Evolutionary conservation across 2,113 vertebrate genomes (phyloP).

Genomic region (Sylvia atricapilla): DNA sequence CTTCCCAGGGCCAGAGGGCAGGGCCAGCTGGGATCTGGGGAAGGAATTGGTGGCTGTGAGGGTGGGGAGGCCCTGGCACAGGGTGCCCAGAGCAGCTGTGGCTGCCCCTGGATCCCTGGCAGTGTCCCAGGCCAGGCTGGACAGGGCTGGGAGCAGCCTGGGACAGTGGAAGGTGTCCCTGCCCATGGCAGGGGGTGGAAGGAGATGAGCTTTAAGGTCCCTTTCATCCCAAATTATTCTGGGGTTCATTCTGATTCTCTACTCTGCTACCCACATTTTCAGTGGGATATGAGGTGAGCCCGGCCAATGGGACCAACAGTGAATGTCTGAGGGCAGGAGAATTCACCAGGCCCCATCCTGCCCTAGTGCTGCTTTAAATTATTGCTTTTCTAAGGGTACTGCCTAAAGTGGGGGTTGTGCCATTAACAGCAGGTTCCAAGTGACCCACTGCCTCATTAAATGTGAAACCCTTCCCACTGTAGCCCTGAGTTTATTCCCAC

Average conservation of each 20-base stretch:
- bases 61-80: background rate
- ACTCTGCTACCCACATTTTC: background rate
- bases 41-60: background rate
- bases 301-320: background rate
- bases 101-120: background rate
- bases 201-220: fast-evolving
- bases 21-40: fast-evolving
- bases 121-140: background rate
- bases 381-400: background rate
- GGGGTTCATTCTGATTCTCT: background rate
- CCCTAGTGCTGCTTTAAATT: fast-evolving
- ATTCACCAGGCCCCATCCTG: no score
- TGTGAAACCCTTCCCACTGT: fast-evolving
- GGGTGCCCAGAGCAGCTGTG: background rate
- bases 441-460: fast-evolving
- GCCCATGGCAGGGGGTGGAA: fast-evolving
- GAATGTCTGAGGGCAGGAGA: background rate
- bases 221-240: background rate
- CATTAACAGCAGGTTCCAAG: background rate
- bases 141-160: fast-evolving
- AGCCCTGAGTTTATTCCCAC: background rate
- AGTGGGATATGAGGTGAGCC: background rate
- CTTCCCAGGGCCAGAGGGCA: background rate
- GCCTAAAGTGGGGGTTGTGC: background rate
- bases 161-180: fast-evolving